These are phyloP conservation scores for Willowsia nigromaculata DNA, from an alignment of 2,888 invertebrate genomes.

Conservation along the genomic window DNA sequence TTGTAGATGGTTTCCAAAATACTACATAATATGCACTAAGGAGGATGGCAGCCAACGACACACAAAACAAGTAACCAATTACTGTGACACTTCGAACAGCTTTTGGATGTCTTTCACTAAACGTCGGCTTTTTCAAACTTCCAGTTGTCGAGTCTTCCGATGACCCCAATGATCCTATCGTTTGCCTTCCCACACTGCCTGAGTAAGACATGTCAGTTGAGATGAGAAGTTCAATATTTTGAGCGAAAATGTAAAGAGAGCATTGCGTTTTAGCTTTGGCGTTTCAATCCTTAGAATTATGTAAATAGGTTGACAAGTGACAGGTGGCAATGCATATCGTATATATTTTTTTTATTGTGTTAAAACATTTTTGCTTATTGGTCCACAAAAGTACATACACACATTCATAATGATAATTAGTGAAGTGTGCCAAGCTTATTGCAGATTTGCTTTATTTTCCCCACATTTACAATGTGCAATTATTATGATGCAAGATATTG, in stretches of 20 bases:
- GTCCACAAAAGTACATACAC: neutral
- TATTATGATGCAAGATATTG: neutral
- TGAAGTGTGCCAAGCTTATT: neutral
- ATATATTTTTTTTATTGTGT: neutral
- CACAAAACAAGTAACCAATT: constrained; percentile 81
- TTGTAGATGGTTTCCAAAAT: constrained; percentile 80
- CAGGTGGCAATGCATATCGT: neutral
- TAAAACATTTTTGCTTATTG: neutral
- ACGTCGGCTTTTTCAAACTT: constrained; percentile 66
- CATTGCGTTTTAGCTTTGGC: neutral
- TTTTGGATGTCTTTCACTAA: constrained; percentile 79
- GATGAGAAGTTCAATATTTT: neutral
- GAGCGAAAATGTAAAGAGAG: neutral
- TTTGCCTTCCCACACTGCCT: constrained; percentile 68
- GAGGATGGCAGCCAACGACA: constrained; percentile 82
- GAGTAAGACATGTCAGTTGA: constrained; percentile 63
- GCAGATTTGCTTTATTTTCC: neutral
- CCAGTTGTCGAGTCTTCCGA: constrained; percentile 61
- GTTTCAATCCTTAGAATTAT: neutral
- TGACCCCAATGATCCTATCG: constrained; percentile 64
- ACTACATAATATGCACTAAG: constrained; percentile 82
- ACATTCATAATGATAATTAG: constrained; percentile 12
- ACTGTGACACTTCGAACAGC: constrained; percentile 82
- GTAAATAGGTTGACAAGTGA: neutral
- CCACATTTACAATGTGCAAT: neutral